Evolutionary conservation across 2,113 vertebrate genomes (phyloP).

Genomic region (Stegostoma tigrinum): DNA sequence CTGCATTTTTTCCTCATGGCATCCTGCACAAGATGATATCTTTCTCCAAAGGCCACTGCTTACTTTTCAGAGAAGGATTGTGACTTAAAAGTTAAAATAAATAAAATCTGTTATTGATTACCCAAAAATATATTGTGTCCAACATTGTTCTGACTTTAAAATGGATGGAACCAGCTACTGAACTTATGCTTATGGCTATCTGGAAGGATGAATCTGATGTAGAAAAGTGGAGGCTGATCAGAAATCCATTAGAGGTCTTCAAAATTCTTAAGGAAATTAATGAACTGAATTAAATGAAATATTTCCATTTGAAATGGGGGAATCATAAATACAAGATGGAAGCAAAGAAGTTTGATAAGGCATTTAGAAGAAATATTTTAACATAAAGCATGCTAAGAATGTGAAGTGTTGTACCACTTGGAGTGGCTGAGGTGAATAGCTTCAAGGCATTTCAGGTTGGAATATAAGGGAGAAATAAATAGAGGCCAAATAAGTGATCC

Average conservation of each 20-base stretch:
- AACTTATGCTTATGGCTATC: background rate
- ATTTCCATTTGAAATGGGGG: background rate
- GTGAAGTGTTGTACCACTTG: background rate
- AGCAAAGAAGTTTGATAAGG: background rate
- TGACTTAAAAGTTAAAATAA: background rate
- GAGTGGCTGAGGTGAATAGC: background rate
- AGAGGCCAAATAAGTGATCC: background rate
- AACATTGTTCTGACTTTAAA: background rate
- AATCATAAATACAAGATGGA: background rate
- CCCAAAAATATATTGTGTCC: background rate
- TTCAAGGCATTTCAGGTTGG: background rate
- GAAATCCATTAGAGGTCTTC: background rate
- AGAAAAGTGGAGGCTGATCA: background rate
- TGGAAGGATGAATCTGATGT: background rate
- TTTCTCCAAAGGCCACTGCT: background rate
- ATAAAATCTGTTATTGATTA: background rate
- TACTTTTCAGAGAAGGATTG: background rate
- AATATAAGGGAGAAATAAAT: background rate
- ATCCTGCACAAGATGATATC: background rate
- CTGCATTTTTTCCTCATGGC: background rate
- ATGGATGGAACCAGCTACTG: background rate
- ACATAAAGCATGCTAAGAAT: background rate
- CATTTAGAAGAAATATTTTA: background rate
- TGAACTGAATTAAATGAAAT: background rate
- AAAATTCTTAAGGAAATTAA: background rate